Evolutionary conservation across 2,888 invertebrate genomes (phyloP), one percentile per base, ranked within the genome.

Genomic region (Epicampocera succincta): DNA sequence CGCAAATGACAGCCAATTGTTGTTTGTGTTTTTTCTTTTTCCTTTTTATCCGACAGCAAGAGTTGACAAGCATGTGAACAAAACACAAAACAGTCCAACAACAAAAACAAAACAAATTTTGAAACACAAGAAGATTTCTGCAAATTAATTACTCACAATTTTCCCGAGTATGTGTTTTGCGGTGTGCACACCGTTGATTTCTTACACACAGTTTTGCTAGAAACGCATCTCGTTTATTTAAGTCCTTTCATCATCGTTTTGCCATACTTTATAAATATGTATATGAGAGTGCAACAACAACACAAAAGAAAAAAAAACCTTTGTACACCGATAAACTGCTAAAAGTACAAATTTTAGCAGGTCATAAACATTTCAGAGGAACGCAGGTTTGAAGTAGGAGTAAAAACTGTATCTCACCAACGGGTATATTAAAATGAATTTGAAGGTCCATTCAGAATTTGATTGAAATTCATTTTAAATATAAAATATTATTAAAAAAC

Each of bases 91-190:
- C 33, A 60, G 25, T 40, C 38, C 50, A 77, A 60, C 44, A 76
- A 38, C 8, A n/a, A n/a, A n/a, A 44, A 46, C 3, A 38, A 17
- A 0, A 63, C 19, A 25, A 46, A 65, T 50, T 63, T 5, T n/a
- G 11, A 58, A 58, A 50, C 38, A 44, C 33, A 72, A 50, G 6
- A 72, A 82, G 77, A 76, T 73, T 82, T 77, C 65, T 69, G 81
- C 81, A 82, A 82, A 82, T 82, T 82, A 82, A 82, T 82, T 82
- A 74, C 78, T 74, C 58, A 74, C 69, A 73, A 78, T 66, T 82
- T 77, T 69, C 58, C 68, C 52, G 77, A 68, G 69, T 33, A 33
- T 74, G 65, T 82, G 58, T 78, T 78, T 65, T 78, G 60, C 81
- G 58, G 52, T 65, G 74, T 68, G 80, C 72, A 61, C 19, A 66